A percentile compares a stretch with the other conserved stretches of the same genome.
These are phyloP conservation scores for Alsophila aescularia DNA, from an alignment of 2,888 invertebrate species.

Conservation along the genomic window DNA sequence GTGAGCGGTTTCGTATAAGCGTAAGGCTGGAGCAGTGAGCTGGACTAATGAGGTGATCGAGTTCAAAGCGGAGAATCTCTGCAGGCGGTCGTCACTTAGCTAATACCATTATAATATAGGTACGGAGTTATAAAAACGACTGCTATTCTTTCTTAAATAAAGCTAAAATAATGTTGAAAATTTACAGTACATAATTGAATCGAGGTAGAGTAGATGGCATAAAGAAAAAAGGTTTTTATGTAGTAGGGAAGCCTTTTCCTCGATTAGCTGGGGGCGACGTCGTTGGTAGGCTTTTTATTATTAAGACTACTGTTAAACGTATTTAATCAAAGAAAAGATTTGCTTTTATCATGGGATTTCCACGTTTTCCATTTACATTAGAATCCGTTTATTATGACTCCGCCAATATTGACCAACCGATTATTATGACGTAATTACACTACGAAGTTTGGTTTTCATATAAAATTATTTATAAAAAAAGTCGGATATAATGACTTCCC, in stretches of 20 bases:
- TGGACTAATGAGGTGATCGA: slow-evolving; percentile 80
- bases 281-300: not conserved
- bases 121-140: slow-evolving; percentile 27
- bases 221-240: slow-evolving; percentile 23
- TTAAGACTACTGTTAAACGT: too few relatives aligned
- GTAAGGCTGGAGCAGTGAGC: slow-evolving; percentile 68
- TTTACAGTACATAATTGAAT: slow-evolving; percentile 12
- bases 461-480: too few relatives aligned
- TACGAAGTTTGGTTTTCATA: too few relatives aligned
- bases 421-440: too few relatives aligned
- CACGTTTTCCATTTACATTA: too few relatives aligned
- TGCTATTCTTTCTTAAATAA: slow-evolving; percentile 11
- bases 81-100: slow-evolving; percentile 69
- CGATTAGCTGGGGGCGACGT: slow-evolving; percentile 29
- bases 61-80: slow-evolving; percentile 75
- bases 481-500: too few relatives aligned
- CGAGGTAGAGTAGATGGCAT: slow-evolving; percentile 1
- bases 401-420: too few relatives aligned
- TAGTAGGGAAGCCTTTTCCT: slow-evolving; percentile 26
- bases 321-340: too few relatives aligned
- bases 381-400: too few relatives aligned
- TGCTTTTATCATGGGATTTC: too few relatives aligned
- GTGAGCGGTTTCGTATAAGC: slow-evolving; percentile 64
- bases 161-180: slow-evolving; percentile 17
- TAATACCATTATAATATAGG: slow-evolving; percentile 44